phyloP scores from a whole-genome alignment of 2,797 vertebrate genomes.

The Potorous gilbertii region DNA sequence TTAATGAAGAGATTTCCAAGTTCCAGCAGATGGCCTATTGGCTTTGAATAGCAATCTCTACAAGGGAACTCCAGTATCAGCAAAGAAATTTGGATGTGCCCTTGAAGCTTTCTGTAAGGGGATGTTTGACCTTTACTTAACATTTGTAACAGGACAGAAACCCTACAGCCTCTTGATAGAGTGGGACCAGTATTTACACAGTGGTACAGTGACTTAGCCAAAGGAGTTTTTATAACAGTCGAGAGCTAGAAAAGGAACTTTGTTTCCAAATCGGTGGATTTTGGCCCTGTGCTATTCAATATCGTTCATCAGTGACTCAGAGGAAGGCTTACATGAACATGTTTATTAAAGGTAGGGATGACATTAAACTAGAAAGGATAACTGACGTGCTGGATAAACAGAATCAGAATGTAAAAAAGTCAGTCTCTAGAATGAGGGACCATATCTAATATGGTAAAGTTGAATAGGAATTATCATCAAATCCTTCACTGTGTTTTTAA shows the following conservation, averaged over 20 bases:
- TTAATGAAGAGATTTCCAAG: neutral
- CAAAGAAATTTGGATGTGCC: neutral
- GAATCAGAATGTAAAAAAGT: neutral
- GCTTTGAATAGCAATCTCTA: neutral
- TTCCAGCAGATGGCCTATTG: neutral
- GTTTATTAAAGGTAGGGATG: neutral
- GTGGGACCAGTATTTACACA: neutral
- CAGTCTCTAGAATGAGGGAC: neutral
- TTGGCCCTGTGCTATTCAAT: neutral
- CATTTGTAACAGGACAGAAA: neutral
- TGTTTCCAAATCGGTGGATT: neutral
- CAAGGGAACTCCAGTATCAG: neutral
- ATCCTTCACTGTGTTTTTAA: neutral
- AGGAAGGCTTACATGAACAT: neutral
- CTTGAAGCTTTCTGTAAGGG: neutral
- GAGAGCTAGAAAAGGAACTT: neutral
- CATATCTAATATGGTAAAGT: neutral
- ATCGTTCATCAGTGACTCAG: neutral
- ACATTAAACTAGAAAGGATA: neutral
- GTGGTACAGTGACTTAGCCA: neutral
- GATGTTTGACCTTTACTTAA: slow-evolving; percentile 23
- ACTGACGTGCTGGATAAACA: neutral
- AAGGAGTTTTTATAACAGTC: neutral
- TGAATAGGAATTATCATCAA: neutral
- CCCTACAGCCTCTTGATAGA: neutral